Evolutionary conservation across 1,140 invertebrate species (phyloP).

Genomic region (Penaeus vannamei): DNA sequence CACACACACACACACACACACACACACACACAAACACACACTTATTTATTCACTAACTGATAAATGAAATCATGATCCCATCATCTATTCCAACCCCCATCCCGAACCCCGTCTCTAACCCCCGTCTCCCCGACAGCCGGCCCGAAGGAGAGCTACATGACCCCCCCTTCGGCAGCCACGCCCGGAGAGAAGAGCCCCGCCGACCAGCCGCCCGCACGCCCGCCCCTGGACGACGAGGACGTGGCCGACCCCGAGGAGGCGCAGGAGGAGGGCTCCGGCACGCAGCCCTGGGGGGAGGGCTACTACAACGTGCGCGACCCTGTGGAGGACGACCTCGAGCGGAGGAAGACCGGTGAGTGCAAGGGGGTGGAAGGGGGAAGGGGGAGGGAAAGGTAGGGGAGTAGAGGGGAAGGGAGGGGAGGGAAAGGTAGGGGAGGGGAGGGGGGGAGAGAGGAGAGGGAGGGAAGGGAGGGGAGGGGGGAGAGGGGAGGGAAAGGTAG

Average conservation of each 20-base stretch:
- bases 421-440: too few relatives aligned
- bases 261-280: constrained; percentile 21
- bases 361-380: neutral
- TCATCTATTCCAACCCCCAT: too few relatives aligned
- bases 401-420: neutral
- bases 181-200: neutral
- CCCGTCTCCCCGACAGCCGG: constrained; percentile 5
- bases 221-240: constrained; percentile 34
- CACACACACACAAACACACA: too few relatives aligned
- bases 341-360: neutral
- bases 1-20: too few relatives aligned
- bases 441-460: neutral
- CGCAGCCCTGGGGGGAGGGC: neutral
- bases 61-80: too few relatives aligned
- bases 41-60: too few relatives aligned
- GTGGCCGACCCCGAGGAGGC: neutral
- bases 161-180: neutral
- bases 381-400: neutral
- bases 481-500: too few relatives aligned
- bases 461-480: neutral
- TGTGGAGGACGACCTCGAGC: neutral
- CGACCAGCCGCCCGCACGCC: constrained; percentile 3
- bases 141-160: constrained; percentile 26
- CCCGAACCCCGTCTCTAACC: too few relatives aligned
- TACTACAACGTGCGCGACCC: neutral